Percentiles rank a stretch among this genome's conserved stretches.
Conservation (phyloP, 1,140 invertebrate genomes). For the Anthonomus grandis region DNA sequence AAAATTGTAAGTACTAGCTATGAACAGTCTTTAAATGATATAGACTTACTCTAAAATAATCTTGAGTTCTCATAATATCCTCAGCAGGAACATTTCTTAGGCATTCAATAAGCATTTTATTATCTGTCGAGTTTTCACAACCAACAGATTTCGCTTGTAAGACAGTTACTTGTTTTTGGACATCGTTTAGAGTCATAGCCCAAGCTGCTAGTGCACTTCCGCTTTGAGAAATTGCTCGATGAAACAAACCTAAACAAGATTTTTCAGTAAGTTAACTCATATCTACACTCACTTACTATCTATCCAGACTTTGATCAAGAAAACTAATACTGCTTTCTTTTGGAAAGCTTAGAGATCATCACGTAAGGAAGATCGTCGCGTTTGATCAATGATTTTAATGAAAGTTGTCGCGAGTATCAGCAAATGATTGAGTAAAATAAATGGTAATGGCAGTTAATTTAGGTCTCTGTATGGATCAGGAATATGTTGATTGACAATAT, state of each 20-base stretch:
- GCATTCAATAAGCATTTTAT: conserved; percentile 53
- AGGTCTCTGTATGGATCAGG: too few species aligned
- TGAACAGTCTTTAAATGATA: background rate
- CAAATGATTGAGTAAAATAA: too few species aligned
- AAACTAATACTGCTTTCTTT: too few species aligned
- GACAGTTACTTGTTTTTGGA: conserved; percentile 21
- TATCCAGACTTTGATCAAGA: too few species aligned
- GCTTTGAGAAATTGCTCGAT: conserved; percentile 51
- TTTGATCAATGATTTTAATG: too few species aligned
- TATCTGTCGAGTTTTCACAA: conserved; percentile 20
- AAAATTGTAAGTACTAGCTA: background rate
- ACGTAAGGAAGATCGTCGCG: too few species aligned
- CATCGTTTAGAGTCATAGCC: conserved; percentile 43
- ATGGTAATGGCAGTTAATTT: too few species aligned
- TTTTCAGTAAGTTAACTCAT: too few species aligned
- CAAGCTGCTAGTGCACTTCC: conserved; percentile 55
- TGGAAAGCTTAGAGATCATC: too few species aligned
- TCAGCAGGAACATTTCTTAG: conserved; percentile 55
- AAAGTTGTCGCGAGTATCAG: too few species aligned
- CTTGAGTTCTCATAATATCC: conserved; percentile 59
- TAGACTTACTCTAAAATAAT: conserved; percentile 56
- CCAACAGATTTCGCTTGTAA: conserved; percentile 24
- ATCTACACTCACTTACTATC: too few species aligned
- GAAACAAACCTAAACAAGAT: conserved; percentile 37
- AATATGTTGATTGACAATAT: too few species aligned